A percentile compares a stretch with the other conserved stretches of the same genome.
Conservation (phyloP, 1,140 invertebrate genomes). For the Macrobrachium rosenbergii region DNA sequence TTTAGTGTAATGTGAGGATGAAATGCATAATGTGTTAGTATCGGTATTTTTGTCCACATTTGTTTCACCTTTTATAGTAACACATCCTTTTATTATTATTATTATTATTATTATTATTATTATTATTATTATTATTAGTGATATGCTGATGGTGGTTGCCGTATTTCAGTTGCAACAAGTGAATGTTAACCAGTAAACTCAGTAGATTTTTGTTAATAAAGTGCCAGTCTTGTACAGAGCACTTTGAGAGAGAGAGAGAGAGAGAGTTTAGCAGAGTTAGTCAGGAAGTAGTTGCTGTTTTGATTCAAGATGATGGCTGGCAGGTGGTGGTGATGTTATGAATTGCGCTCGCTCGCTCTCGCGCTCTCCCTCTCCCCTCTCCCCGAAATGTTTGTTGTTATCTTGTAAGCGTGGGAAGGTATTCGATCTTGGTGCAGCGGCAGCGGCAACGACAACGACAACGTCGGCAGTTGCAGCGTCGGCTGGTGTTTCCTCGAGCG, state of each 20-base stretch:
- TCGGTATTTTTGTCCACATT: too few species aligned
- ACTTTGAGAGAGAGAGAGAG: neutral
- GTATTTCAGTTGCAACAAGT: too few species aligned
- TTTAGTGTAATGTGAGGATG: neutral
- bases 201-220: too few species aligned
- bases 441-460: neutral
- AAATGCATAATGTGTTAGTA: too few species aligned
- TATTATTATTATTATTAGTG: too few species aligned
- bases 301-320: neutral
- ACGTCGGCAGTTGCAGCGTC: neutral
- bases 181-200: too few species aligned
- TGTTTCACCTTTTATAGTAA: too few species aligned
- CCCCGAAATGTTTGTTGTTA: neutral
- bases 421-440: neutral
- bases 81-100: too few species aligned
- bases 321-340: neutral
- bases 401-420: slow-evolving; percentile 11
- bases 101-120: too few species aligned
- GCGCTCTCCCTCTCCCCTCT: slow-evolving; percentile 24
- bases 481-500: neutral
- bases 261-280: neutral
- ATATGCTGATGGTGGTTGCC: too few species aligned
- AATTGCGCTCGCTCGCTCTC: slow-evolving; percentile 22
- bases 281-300: neutral
- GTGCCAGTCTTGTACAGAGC: too few species aligned